These are phyloP conservation scores for Malachius bipustulatus DNA, from an alignment of 2,888 invertebrate species.

Conservation along the genomic window DNA sequence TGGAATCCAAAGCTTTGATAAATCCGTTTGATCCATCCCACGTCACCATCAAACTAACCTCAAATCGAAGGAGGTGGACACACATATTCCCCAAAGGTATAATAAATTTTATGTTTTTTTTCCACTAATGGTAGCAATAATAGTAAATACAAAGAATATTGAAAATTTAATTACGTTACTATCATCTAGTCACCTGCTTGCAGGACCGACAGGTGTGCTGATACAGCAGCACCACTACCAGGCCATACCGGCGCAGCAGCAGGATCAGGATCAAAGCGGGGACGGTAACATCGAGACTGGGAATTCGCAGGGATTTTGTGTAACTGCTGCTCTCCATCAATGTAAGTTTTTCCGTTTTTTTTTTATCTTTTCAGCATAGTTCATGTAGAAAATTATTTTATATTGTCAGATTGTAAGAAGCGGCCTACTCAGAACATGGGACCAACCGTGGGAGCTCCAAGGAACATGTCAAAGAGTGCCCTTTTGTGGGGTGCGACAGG, in stretches of 20 bases:
- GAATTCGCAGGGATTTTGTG: conserved; percentile 18
- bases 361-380: not conserved
- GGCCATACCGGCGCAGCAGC: conserved; percentile 54
- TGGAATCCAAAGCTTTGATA: conserved; percentile 74
- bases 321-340: conserved; percentile 40
- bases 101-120: conserved; percentile 1
- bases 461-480: conserved; percentile 40
- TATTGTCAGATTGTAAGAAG: conserved; percentile 35
- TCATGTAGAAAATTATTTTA: not conserved
- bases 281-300: conserved; percentile 10
- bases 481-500: conserved; percentile 90
- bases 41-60: conserved; percentile 90
- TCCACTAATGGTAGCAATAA: no score
- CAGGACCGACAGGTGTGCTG: conserved; percentile 77
- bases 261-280: conserved; percentile 12
- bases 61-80: conserved; percentile 92
- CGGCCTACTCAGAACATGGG: conserved; percentile 32
- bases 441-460: conserved; percentile 22
- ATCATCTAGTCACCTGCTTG: no score
- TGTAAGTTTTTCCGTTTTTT: conserved; percentile 34
- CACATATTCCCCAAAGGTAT: conserved; percentile 94
- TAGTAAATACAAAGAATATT: no score
- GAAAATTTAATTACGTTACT: no score
- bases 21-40: conserved; percentile 98
- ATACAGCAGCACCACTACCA: conserved; percentile 92